A percentile compares a stretch with the other conserved stretches of the same genome.
phyloP scores from a whole-genome alignment of 2,888 invertebrate species.

The Punctoribates punctum region DNA sequence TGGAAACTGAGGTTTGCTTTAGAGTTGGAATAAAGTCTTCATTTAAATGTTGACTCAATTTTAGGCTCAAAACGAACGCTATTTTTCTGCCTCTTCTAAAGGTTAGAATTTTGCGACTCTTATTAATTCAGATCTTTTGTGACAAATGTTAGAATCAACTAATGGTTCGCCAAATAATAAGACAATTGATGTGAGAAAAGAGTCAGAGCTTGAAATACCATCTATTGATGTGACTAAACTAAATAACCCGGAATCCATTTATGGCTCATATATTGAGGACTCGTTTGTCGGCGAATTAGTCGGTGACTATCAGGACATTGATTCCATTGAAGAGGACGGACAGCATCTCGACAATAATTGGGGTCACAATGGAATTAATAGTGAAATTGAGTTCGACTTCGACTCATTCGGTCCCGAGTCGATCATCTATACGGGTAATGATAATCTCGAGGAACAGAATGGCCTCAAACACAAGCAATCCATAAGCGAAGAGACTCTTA shows the following conservation, averaged over 20 bases:
- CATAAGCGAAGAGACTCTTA: slow-evolving; percentile 34
- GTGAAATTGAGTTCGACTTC: slow-evolving; percentile 45
- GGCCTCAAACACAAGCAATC: not conserved
- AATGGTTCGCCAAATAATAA: not conserved
- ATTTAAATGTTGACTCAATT: not conserved
- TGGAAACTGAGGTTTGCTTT: slow-evolving; percentile 27
- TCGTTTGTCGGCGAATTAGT: slow-evolving; percentile 48
- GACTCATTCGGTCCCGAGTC: slow-evolving; percentile 46
- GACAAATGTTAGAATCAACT: slow-evolving; percentile 3
- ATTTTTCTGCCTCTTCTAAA: slow-evolving; percentile 11
- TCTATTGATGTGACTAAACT: slow-evolving; percentile 1
- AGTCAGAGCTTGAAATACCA: slow-evolving; percentile 34
- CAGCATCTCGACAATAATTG: slow-evolving; percentile 30
- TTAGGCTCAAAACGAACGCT: not conserved
- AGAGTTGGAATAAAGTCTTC: not conserved
- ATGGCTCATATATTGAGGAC: slow-evolving; percentile 45
- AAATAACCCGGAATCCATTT: slow-evolving; percentile 47
- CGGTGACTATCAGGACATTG: slow-evolving; percentile 50
- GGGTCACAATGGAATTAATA: slow-evolving; percentile 34
- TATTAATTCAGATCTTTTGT: slow-evolving; percentile 15
- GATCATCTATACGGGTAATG: slow-evolving; percentile 41
- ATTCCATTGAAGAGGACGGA: not conserved
- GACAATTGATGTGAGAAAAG: not conserved
- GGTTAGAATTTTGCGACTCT: slow-evolving; percentile 14
- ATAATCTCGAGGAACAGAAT: not conserved